Evolutionary conservation across 2,888 invertebrate species (phyloP), one percentile per base, ranked within the genome.

Genomic region (Acrobasis repandana): DNA sequence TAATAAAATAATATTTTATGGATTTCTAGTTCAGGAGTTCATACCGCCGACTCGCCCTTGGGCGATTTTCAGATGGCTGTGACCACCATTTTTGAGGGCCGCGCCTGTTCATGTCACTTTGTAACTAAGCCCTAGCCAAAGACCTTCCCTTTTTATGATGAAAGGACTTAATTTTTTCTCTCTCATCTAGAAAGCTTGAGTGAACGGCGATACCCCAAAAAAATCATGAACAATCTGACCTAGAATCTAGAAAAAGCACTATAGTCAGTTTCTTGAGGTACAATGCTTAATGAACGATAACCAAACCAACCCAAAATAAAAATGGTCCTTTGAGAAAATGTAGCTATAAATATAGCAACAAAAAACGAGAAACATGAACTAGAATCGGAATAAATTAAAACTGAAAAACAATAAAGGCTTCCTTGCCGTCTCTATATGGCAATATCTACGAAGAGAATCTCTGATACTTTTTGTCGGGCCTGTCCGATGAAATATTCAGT

Each of bases 401-500:
- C 36, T 47, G 51, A 58, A 63, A 20, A 52, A 56, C 60, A 60
- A 61, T 57, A 62, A 58, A 52, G 15, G 28, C 10, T 43, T 20
- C 47, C 34, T 11, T 47, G 11, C 33, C 9, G 28, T 46, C 61
- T 60, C 47, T 51, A 61, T 59, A 73, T 63, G 69, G 72, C 62
- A 71, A 71, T 72, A 75, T 75, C 74, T 69, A 65, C 62, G 67
- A 15, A 34, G n/a, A 33, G 67, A 64, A 74, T 74, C 75, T 65
- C 65, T 61, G 66, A 63, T 57, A 57, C 60, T 76, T 78, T 74
- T 75, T 78, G 58, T 63, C 5, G 14, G 9, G 57, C n/a, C n/a
- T n/a, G n/a, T 60, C 60, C 36, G 63, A 76, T 77, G 71, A 60
- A 73, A 76, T 74, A 81, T 76, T 72, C 75, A 80, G 60, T 63